These are phyloP conservation scores for Grantiella picta DNA, from an alignment of 2,113 vertebrate species.

Conservation along the genomic window DNA sequence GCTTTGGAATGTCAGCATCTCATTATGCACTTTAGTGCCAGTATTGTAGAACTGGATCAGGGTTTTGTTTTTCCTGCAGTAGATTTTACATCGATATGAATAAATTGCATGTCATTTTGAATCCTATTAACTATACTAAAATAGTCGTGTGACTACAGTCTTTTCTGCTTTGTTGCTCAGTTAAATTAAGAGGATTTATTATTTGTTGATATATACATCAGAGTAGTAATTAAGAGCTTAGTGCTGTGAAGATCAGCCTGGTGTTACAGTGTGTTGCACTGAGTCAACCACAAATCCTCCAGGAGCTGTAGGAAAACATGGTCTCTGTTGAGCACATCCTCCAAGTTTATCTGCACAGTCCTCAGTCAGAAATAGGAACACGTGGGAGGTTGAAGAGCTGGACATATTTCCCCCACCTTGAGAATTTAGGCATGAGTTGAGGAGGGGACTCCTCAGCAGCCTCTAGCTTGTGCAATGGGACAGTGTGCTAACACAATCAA, in stretches of 20 bases:
- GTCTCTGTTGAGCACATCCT: background rate
- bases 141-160: background rate
- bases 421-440: background rate
- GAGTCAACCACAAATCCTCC: background rate
- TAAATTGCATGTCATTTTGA: slow-evolving; percentile 19
- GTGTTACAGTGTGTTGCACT: background rate
- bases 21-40: background rate
- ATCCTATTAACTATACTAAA: background rate
- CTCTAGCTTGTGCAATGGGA: background rate
- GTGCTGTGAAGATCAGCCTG: background rate
- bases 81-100: background rate
- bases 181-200: slow-evolving; percentile 28
- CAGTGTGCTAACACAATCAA: background rate
- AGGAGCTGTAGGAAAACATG: background rate
- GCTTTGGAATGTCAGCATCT: background rate
- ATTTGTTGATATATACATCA: background rate
- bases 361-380: background rate
- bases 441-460: background rate
- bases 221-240: background rate
- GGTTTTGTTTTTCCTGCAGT: background rate
- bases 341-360: fast-evolving
- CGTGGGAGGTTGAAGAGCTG: background rate
- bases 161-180: background rate
- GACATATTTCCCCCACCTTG: background rate
- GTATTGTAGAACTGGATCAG: background rate